A percentile compares a stretch with the other conserved stretches of the same genome.
Conservation (phyloP, 2,113 vertebrate species). For the Lota lota region DNA sequence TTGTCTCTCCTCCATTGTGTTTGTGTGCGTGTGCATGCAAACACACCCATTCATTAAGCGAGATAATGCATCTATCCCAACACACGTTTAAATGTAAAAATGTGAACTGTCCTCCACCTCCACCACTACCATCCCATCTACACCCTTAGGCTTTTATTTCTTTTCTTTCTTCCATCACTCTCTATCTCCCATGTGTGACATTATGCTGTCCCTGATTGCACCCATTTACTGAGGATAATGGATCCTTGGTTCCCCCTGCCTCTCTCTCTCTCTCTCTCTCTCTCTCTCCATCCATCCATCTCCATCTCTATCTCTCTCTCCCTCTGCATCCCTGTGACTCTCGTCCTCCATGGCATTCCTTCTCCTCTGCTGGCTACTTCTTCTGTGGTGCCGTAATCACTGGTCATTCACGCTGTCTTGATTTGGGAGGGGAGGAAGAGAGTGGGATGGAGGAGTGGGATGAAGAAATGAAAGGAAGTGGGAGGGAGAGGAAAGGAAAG, state of each 20-base stretch:
- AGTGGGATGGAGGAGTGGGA: not conserved
- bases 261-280: slow-evolving; percentile 8
- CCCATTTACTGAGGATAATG: slow-evolving; percentile 48
- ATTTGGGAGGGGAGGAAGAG: not conserved
- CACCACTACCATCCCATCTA: too few relatives aligned
- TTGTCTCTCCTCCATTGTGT: not conserved
- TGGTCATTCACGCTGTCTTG: not conserved
- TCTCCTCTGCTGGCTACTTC: not conserved
- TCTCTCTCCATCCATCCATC: slow-evolving; percentile 15
- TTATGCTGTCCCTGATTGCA: slow-evolving; percentile 43
- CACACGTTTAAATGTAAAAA: too few relatives aligned
- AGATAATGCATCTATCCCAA: too few relatives aligned
- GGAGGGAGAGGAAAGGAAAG: not conserved
- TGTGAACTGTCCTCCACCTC: too few relatives aligned
- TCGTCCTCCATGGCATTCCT: not conserved
- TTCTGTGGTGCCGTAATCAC: not conserved
- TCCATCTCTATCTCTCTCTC: not conserved
- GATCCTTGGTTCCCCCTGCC: slow-evolving; percentile 42
- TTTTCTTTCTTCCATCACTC: slow-evolving; percentile 9
- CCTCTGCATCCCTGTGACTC: not conserved
- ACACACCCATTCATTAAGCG: too few relatives aligned
- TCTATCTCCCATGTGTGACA: slow-evolving; percentile 31
- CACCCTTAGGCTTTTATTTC: not conserved
- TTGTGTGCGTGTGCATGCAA: not conserved
- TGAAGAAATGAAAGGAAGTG: not conserved